Evolutionary conservation across 2,797 vertebrate genomes (phyloP).

Genomic region (Micromesistius poutassou): DNA sequence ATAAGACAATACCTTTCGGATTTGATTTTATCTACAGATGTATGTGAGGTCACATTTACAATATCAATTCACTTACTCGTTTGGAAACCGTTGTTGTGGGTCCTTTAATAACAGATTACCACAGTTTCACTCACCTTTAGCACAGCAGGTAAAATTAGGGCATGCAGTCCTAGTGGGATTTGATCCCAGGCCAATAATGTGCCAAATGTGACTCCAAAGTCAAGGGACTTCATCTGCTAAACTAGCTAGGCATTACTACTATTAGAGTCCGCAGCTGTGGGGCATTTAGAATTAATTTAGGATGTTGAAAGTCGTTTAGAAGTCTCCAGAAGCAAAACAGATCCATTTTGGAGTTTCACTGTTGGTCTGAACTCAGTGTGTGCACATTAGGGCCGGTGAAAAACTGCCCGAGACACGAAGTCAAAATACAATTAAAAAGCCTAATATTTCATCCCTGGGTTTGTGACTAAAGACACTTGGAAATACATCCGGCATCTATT

Average conservation of each 20-base stretch:
- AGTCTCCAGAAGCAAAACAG: neutral
- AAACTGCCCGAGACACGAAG: neutral
- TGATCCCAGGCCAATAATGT: neutral
- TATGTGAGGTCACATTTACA: neutral
- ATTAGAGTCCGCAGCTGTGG: neutral
- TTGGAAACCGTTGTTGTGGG: neutral
- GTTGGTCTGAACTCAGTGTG: neutral
- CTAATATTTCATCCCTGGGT: neutral
- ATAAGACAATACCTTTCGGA: neutral
- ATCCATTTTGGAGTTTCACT: neutral
- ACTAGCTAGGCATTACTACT: constrained; percentile 1
- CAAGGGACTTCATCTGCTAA: neutral
- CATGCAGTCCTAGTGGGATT: neutral
- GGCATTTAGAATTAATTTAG: constrained; percentile 2
- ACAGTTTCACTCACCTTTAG: neutral
- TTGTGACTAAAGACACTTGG: neutral
- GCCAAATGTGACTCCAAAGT: constrained; percentile 5
- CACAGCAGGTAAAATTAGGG: constrained; percentile 5
- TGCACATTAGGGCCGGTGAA: neutral
- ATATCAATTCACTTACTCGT: neutral
- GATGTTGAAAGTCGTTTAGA: constrained; percentile 7
- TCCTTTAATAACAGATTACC: neutral
- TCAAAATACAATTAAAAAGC: neutral
- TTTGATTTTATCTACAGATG: neutral
- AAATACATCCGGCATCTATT: neutral